These are phyloP conservation scores for Cephalotes varians DNA, from an alignment of 2,888 invertebrate genomes.

Conservation along the genomic window DNA sequence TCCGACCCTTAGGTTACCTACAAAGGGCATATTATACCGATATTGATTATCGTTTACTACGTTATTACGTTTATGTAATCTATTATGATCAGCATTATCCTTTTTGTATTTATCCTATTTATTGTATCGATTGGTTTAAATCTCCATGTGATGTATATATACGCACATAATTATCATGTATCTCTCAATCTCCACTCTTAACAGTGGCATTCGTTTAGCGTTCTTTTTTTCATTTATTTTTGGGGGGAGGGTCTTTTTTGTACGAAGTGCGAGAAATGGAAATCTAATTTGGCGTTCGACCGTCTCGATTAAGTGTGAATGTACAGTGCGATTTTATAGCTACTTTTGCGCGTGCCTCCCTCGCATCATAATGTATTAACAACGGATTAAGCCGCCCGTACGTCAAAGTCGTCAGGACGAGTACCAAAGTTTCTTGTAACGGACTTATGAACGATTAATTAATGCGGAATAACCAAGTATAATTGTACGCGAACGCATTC, in stretches of 20 bases:
- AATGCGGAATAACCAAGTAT: constrained; percentile 1
- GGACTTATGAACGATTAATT: constrained; percentile 19
- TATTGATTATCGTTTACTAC: constrained; percentile 57
- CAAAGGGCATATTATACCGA: constrained; percentile 69
- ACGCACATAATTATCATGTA: constrained; percentile 62
- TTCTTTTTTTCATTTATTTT: constrained; percentile 44
- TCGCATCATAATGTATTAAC: constrained; percentile 53
- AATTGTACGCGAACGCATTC: constrained; percentile 40
- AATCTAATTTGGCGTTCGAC: constrained; percentile 36
- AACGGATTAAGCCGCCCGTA: constrained; percentile 32
- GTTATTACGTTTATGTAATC: constrained; percentile 54
- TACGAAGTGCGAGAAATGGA: constrained; percentile 23
- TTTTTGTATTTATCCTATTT: constrained; percentile 69
- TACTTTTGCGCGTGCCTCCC: constrained; percentile 61
- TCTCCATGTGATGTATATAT: constrained; percentile 67
- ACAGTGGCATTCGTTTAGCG: constrained; percentile 46
- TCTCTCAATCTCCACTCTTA: constrained; percentile 47
- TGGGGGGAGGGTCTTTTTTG: background rate
- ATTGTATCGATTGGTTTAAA: constrained; percentile 66
- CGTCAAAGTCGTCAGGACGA: constrained; percentile 40
- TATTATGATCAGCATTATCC: constrained; percentile 55
- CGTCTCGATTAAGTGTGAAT: constrained; percentile 60
- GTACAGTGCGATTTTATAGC: constrained; percentile 71
- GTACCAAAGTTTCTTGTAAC: constrained; percentile 64
- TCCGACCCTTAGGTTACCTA: constrained; percentile 70